Percentiles rank a stretch among this genome's conserved stretches.
Evolutionary conservation across 2,113 vertebrate species (phyloP).

Genomic region (Parus major): DNA sequence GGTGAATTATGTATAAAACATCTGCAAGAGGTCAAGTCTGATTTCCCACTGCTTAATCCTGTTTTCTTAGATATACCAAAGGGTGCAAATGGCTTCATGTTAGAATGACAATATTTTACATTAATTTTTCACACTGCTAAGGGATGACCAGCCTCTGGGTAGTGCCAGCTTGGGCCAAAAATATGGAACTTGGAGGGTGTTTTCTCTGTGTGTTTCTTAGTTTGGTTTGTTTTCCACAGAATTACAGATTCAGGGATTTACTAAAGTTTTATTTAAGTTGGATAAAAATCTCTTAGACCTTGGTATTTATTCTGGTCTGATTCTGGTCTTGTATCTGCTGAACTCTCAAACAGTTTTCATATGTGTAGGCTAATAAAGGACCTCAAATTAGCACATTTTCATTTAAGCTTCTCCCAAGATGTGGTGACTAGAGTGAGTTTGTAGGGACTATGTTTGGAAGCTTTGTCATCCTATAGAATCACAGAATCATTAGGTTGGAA

Average conservation of each 20-base stretch:
- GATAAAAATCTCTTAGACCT: not conserved
- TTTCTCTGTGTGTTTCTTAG: not conserved
- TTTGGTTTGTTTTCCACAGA: not conserved
- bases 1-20: slow-evolving; percentile 11
- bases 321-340: not conserved
- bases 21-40: not conserved
- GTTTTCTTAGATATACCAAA: not conserved
- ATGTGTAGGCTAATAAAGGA: not conserved
- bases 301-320: not conserved
- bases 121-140: not conserved
- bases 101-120: not conserved
- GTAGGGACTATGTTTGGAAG: not conserved
- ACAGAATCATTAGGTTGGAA: too few relatives aligned
- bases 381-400: not conserved
- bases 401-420: not conserved
- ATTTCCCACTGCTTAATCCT: not conserved
- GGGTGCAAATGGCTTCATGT: not conserved
- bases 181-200: not conserved
- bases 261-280: not conserved
- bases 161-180: not conserved
- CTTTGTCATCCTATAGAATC: not conserved
- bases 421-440: not conserved
- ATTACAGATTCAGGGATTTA: not conserved
- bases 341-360: not conserved
- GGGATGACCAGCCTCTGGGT: not conserved